These are phyloP conservation scores for Rutpela maculata DNA, from an alignment of 2,888 invertebrate genomes.

Conservation along the genomic window DNA sequence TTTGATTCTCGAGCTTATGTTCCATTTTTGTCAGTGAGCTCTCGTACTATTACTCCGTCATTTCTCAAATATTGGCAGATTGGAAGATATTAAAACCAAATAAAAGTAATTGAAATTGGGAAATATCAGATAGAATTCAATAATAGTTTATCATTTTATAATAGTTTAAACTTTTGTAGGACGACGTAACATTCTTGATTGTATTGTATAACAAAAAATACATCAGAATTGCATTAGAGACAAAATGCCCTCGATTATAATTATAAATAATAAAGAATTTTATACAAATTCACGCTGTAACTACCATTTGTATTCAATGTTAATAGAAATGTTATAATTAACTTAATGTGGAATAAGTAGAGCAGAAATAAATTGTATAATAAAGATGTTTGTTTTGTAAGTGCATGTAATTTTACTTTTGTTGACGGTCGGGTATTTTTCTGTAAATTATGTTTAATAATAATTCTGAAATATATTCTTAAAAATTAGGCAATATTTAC, in stretches of 20 bases:
- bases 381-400: conserved; percentile 38
- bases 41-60: no score
- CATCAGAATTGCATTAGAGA: neutral
- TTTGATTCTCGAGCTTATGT: no score
- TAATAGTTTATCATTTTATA: no score
- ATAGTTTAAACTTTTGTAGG: neutral
- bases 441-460: neutral
- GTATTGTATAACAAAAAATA: neutral
- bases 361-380: conserved; percentile 45
- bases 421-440: conserved; percentile 9
- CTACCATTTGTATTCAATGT: conserved; percentile 35
- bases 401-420: conserved; percentile 27
- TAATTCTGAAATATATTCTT: neutral
- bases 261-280: conserved; percentile 1
- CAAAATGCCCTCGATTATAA: neutral
- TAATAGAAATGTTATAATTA: conserved; percentile 32
- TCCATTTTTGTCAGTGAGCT: no score
- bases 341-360: conserved; percentile 34
- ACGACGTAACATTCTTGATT: neutral
- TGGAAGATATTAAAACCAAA: no score
- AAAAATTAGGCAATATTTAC: neutral
- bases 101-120: no score
- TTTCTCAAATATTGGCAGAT: no score
- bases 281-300: conserved; percentile 12
- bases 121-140: no score